A percentile compares a stretch with the other conserved stretches of the same genome.
Conservation (phyloP, 2,888 invertebrate species). For the Lutraria lutraria region DNA sequence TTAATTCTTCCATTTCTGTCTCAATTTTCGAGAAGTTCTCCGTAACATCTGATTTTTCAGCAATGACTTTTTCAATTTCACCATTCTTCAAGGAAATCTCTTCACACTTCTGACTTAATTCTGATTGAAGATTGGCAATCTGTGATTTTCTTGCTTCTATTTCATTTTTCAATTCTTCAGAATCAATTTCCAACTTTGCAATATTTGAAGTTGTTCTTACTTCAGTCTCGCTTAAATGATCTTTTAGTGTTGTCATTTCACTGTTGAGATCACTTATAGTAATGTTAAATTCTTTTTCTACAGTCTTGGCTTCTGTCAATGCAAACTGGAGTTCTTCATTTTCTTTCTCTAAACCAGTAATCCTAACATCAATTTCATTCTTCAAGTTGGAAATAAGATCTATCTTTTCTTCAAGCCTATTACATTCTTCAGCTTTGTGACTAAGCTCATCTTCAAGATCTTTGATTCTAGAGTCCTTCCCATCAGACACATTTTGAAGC, state of each 20-base stretch:
- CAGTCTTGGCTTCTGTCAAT: conserved; percentile 37
- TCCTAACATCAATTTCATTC: conserved; percentile 23
- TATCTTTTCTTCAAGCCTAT: conserved; percentile 23
- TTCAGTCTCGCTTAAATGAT: conserved; percentile 43
- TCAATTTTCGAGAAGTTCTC: background rate
- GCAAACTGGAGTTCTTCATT: conserved; percentile 28
- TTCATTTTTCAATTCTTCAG: conserved; percentile 18
- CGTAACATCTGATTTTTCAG: conserved; percentile 26
- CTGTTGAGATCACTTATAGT: conserved; percentile 12
- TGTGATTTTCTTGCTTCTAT: background rate
- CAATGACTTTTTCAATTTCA: background rate
- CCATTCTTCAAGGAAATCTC: conserved; percentile 7
- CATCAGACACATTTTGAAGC: conserved; percentile 36
- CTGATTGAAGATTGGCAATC: background rate
- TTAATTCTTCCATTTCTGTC: conserved; percentile 13
- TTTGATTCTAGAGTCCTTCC: conserved; percentile 48
- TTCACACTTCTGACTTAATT: conserved; percentile 12
- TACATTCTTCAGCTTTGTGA: conserved; percentile 20
- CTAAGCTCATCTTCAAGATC: conserved; percentile 42
- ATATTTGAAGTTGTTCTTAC: conserved; percentile 45
- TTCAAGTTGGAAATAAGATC: conserved; percentile 8
- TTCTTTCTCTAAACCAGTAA: conserved; percentile 15
- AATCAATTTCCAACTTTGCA: conserved; percentile 41
- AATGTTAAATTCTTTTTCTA: background rate
- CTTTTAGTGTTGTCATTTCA: conserved; percentile 52